Conservation (phyloP, 2,888 invertebrate genomes). For the Perizoma affinitatum region DNA sequence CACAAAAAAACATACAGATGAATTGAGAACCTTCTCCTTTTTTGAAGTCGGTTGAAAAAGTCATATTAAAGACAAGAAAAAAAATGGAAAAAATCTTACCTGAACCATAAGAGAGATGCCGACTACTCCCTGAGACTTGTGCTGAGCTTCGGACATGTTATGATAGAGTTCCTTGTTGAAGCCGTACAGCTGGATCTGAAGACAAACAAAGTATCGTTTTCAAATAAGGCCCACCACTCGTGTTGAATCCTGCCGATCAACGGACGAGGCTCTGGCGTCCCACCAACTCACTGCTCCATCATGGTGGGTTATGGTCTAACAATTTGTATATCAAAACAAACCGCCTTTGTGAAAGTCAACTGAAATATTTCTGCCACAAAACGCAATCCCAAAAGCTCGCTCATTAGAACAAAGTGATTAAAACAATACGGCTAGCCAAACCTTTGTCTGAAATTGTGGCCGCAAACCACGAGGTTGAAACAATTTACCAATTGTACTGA, state of each 20-base stretch:
- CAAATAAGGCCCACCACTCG: too few species aligned
- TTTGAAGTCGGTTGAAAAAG: too few species aligned
- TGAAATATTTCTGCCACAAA: constrained; percentile 16
- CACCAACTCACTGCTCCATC: too few species aligned
- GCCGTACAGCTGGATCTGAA: constrained; percentile 97
- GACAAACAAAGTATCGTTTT: neutral
- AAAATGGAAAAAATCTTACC: constrained; percentile 77
- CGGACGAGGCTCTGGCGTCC: too few species aligned
- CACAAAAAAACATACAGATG: too few species aligned
- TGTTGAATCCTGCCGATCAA: too few species aligned
- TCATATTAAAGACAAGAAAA: too few species aligned
- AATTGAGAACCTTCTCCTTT: too few species aligned
- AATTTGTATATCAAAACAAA: constrained; percentile 1
- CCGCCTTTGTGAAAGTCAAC: constrained; percentile 18
- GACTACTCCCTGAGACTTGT: constrained; percentile 98
- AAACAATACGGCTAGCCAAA: constrained; percentile 24
- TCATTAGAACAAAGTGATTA: constrained; percentile 29
- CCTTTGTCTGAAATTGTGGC: constrained; percentile 21
- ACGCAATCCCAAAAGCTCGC: constrained; percentile 17
- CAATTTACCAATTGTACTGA: constrained; percentile 22
- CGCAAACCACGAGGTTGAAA: constrained; percentile 16
- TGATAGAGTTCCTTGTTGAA: constrained; percentile 98
- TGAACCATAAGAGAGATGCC: constrained; percentile 98
- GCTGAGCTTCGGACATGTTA: constrained; percentile 97
- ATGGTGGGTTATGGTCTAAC: too few species aligned